A percentile compares a stretch with the other conserved stretches of the same genome.
These are phyloP conservation scores for Micromys minutus DNA, from an alignment of 2,113 vertebrate species.

Conservation along the genomic window DNA sequence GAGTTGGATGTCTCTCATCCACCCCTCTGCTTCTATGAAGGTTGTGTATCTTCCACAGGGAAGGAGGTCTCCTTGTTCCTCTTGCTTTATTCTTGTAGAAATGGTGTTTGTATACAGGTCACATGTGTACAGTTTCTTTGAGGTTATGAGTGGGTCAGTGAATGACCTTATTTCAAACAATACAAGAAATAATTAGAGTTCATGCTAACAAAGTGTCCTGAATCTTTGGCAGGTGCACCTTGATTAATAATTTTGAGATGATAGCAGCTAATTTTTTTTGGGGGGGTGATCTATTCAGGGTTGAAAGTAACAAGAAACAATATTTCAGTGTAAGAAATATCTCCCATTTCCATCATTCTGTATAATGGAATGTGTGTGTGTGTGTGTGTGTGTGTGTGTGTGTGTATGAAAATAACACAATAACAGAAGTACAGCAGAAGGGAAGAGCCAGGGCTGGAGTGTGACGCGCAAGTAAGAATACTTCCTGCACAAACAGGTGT, in stretches of 20 bases:
- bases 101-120: neutral
- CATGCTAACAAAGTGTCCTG: neutral
- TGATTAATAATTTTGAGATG: conserved; percentile 11
- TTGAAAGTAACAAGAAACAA: conserved; percentile 11
- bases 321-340: neutral
- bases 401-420: neutral
- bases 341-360: conserved; percentile 11
- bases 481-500: neutral
- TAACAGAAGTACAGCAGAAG: neutral
- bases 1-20: neutral
- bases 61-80: neutral
- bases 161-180: neutral
- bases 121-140: neutral
- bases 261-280: neutral
- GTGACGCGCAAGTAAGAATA: neutral
- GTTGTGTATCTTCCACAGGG: neutral
- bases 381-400: too few species aligned
- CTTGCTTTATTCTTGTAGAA: neutral
- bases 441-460: neutral
- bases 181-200: conserved; percentile 24
- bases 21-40: neutral
- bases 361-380: neutral
- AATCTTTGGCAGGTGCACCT: neutral
- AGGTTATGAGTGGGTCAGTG: neutral
- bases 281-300: neutral